Evolutionary conservation across 2,888 invertebrate species (phyloP), one percentile per base, ranked within the genome.

Genomic region (Limulus polyphemus): DNA sequence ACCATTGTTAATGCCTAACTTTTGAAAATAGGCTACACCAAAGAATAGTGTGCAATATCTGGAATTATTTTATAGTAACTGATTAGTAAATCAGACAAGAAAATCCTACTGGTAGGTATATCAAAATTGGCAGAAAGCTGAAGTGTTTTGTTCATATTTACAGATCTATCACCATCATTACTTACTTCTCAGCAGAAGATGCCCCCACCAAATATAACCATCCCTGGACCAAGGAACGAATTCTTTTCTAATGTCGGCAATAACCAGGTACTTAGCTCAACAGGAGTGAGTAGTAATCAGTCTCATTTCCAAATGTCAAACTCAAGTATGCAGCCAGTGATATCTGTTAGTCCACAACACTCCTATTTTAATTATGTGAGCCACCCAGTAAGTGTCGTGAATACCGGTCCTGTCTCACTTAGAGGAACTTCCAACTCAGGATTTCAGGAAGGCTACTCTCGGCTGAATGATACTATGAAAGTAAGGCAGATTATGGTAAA

Each of bases 401-500:
- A 63, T 46, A 32, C 32, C 32, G 49, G 59, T 17, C 51, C 62
- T 14, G 59, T 59, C 11, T 61, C 65, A 46, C 58, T 62, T 17
- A 57, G 59, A 14, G 71, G 76, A 80, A 70, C 63, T 58, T 16
- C 71, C 64, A 56, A 68, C 57, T 49, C 64, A 58, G 63, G 76
- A 79, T 51, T 61, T 32, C 60, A 56, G 32, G 62, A 63, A 59
- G 56, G 58, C 48, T 63, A 65, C 51, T 49, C 60, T 46, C 62
- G 59, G 16, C 57, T 65, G 49, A 55, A 57, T 32, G 65, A 65
- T 63, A 56, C 59, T 52, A 63, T 62, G 32, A 65, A 65, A 56
- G 52, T 55, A 12, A 61, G 65, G 32, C 65, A 65, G 54, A 57
- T 65, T 17, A 48, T 61, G 11, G 65, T 65, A 49, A 63, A 63